Conservation (phyloP, 92 coral and sea anemone species). For the Diadumene lineata region DNA sequence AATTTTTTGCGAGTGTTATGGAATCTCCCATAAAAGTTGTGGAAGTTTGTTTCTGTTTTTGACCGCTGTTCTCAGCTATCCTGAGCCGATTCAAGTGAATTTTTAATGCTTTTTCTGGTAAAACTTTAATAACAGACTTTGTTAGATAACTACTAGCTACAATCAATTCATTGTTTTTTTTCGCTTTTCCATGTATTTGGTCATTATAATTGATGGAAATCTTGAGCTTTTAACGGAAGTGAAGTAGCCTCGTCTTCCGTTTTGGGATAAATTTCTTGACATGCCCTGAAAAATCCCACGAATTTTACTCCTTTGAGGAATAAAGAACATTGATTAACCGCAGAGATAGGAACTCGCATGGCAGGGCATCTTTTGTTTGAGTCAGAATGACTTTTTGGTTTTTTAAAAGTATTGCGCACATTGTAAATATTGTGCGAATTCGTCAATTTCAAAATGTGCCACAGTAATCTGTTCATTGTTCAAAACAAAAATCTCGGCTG, state of each 20-base stretch:
- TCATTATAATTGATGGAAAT: slow-evolving; percentile 1
- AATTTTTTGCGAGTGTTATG: not conserved
- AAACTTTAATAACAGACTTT: slow-evolving; percentile 55
- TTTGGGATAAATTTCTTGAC: slow-evolving; percentile 18
- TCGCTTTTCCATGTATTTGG: not conserved
- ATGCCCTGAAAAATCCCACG: not conserved
- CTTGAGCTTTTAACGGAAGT: slow-evolving; percentile 21
- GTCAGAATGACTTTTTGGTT: slow-evolving; percentile 5
- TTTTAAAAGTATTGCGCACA: not conserved
- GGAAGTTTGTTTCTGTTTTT: slow-evolving; percentile 7
- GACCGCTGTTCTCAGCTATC: not conserved
- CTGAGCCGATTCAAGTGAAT: slow-evolving; percentile 50
- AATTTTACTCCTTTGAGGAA: not conserved
- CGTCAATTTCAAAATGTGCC: not conserved
- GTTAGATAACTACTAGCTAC: slow-evolving; percentile 25
- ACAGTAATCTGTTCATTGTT: not conserved
- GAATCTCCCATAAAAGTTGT: slow-evolving; percentile 1
- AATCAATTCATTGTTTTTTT: slow-evolving; percentile 6
- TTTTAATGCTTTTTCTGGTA: slow-evolving; percentile 64
- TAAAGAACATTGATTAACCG: slow-evolving; percentile 11
- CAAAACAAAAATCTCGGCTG: not conserved
- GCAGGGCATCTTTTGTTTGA: not conserved
- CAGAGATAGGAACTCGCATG: not conserved
- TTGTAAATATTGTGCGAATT: not conserved
- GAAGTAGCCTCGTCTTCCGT: slow-evolving; percentile 21